A percentile compares a stretch with the other conserved stretches of the same genome.
phyloP scores from a whole-genome alignment of 2,888 invertebrate genomes.

The Rhaphigaster nebulosa region DNA sequence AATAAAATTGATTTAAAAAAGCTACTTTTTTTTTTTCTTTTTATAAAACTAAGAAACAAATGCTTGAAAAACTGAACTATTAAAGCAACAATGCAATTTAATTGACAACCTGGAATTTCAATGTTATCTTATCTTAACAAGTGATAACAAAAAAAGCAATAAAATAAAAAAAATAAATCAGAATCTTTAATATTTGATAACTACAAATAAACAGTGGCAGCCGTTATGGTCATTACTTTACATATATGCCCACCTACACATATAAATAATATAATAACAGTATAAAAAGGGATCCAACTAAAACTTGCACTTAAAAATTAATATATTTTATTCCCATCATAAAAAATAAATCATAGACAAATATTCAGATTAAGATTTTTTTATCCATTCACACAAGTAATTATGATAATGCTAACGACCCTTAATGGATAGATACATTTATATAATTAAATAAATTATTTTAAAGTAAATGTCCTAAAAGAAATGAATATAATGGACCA shows the following conservation, averaged over 20 bases:
- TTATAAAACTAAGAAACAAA: background rate
- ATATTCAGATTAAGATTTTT: background rate
- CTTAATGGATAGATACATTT: background rate
- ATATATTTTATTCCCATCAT: background rate
- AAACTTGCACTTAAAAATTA: background rate
- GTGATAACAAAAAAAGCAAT: background rate
- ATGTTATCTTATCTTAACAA: constrained; percentile 32
- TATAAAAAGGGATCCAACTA: background rate
- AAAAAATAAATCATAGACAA: background rate
- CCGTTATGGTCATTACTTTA: background rate
- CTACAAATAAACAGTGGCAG: background rate
- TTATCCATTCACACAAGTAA: background rate
- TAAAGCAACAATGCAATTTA: constrained; percentile 11
- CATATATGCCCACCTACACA: no score
- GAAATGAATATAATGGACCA: background rate
- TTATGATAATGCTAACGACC: background rate
- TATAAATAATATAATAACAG: background rate
- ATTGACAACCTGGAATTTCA: constrained; percentile 47
- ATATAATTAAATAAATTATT: background rate
- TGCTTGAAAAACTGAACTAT: background rate
- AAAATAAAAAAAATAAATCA: constrained; percentile 8
- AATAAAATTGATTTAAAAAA: background rate
- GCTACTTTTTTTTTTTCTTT: background rate
- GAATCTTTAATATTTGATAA: background rate
- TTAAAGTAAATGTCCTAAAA: background rate